These are phyloP conservation scores for Drosophila navojoa DNA, from an alignment of 1,140 invertebrate species.

Conservation along the genomic window DNA sequence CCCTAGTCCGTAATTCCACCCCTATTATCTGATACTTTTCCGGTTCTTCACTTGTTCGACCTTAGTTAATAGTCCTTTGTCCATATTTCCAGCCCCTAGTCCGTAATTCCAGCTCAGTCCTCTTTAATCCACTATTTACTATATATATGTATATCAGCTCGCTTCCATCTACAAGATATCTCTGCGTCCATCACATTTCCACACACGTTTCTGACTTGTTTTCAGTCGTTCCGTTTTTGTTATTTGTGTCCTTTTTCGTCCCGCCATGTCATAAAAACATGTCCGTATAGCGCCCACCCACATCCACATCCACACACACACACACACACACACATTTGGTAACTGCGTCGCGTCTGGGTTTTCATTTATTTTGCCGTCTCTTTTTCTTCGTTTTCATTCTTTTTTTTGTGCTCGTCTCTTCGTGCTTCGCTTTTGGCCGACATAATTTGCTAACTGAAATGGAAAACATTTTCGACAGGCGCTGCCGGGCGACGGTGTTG, in stretches of 20 bases:
- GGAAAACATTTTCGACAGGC: conserved; percentile 81
- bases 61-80: too few relatives aligned
- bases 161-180: not conserved
- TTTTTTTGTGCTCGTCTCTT: conserved; percentile 34
- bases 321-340: conserved; percentile 11
- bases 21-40: too few relatives aligned
- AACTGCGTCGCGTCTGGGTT: conserved; percentile 78
- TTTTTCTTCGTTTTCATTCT: conserved; percentile 16
- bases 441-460: conserved; percentile 83
- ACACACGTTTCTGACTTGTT: conserved; percentile 22
- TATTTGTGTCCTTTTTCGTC: conserved; percentile 44
- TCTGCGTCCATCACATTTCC: not conserved
- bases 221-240: conserved; percentile 30
- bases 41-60: too few relatives aligned
- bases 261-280: conserved; percentile 62
- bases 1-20: not conserved
- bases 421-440: conserved; percentile 63
- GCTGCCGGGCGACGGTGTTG: conserved; percentile 22
- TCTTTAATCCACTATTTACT: not conserved
- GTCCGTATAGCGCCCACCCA: conserved; percentile 2
- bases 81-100: not conserved
- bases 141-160: too few relatives aligned
- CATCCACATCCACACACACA: not conserved
- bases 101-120: not conserved
- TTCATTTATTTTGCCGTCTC: conserved; percentile 69